Base-by-base conservation (phyloP, 2,888 invertebrate genomes). In the Idaea aversata region DNA sequence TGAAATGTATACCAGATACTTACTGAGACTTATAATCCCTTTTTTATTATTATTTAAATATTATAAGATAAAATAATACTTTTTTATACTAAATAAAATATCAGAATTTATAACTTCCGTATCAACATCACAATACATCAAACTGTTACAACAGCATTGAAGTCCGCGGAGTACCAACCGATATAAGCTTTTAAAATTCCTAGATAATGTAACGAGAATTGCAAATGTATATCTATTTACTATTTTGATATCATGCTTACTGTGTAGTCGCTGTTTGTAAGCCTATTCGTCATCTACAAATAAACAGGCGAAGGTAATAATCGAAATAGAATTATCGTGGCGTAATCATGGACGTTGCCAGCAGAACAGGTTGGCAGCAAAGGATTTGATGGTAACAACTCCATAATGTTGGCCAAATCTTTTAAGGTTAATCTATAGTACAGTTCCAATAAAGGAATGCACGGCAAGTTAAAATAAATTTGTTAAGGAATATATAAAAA, bases 221-320 rank as follows among this genome's bases (percentile, higher is more conserved):
- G 81, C 77, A 72, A 75, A 77, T 79, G 73, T 79, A 82, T 77
- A 79, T 71, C 71, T 75, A 76, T 77, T 75, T 75, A 67, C 74
- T 76, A 76, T 75, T 70, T 69, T 75, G 61, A 73, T 72, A 62
- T 67, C 71, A 78, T 77, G 79, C 79, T 75, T 80, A 83, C 81
- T 73, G 80, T 77, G 76, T 65, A 64, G 67, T 57, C 75, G 72
- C 79, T 84, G 84, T 81, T 80, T 79, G 85, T 85, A 80, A 82
- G 81, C 80, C 85, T 83, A 90, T 91, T 87, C 91, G 88, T 92
- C 92, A 91, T 91, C 86, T 85, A 82, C 85, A 90, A 90, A 92
- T 91, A 92, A 91, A 89, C 89, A 80, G 83, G 81, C 87, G 90
- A 91, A 93, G 91, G 91, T 90, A 92, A 90, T 91, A 91, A 91